Percentiles rank a stretch among this genome's conserved stretches.
These are phyloP conservation scores for Illadopsis cleaveri DNA, from an alignment of 2,113 vertebrate genomes.

Conservation along the genomic window DNA sequence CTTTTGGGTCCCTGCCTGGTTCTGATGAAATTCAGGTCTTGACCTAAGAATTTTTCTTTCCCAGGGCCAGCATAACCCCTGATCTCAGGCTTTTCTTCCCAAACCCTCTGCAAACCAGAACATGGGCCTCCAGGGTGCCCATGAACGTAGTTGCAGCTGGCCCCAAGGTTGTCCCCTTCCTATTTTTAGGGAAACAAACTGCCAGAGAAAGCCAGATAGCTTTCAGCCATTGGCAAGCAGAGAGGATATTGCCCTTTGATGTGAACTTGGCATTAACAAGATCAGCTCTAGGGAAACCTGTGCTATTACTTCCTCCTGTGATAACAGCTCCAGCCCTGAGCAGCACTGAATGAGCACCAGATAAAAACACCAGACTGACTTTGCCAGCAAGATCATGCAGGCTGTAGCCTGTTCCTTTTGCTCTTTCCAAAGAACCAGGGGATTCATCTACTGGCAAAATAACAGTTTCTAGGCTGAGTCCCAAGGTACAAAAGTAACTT, in stretches of 20 bases:
- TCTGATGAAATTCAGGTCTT: background rate
- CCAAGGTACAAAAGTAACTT: background rate
- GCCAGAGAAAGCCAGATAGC: background rate
- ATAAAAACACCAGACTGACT: background rate
- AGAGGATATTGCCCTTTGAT: background rate
- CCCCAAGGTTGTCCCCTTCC: background rate
- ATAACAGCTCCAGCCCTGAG: background rate
- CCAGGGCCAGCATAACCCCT: background rate
- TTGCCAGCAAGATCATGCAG: background rate
- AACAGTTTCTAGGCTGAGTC: background rate
- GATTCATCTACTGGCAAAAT: background rate
- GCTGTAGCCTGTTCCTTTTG: background rate
- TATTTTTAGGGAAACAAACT: background rate
- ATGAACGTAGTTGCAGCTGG: background rate
- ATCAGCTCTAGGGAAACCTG: background rate
- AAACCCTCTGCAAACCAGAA: background rate
- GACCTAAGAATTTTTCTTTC: background rate
- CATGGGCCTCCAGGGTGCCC: background rate
- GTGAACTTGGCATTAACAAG: background rate
- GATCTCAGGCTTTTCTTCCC: background rate
- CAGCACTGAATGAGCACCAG: background rate
- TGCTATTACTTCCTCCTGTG: background rate
- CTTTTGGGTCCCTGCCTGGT: background rate
- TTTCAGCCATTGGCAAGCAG: background rate
- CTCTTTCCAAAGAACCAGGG: background rate